Evolutionary conservation across 2,888 invertebrate species (phyloP).

Genomic region (Gnatocerus cornutus): DNA sequence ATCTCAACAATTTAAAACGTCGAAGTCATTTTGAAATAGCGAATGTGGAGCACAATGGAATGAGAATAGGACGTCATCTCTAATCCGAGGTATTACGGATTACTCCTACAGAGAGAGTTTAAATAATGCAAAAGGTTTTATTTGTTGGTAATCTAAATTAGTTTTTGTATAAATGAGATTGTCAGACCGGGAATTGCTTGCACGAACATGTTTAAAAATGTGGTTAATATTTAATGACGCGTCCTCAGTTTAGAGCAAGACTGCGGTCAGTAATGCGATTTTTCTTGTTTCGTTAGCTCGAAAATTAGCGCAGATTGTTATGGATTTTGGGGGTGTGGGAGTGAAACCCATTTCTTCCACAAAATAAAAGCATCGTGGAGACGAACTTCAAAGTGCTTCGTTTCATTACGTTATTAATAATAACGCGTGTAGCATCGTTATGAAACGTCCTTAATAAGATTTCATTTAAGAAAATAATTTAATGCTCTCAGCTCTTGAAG

Average conservation of each 20-base stretch:
- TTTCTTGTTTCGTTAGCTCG: no score
- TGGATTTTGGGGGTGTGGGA: neutral
- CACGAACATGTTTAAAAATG: no score
- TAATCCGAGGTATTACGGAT: slow-evolving; percentile 36
- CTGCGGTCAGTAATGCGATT: no score
- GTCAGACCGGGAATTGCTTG: slow-evolving; percentile 14
- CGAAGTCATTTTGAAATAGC: slow-evolving; percentile 13
- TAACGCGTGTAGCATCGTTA: slow-evolving; percentile 14
- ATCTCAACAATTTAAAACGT: slow-evolving; percentile 11
- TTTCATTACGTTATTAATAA: slow-evolving; percentile 28
- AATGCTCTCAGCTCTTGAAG: slow-evolving; percentile 9
- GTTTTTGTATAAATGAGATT: slow-evolving; percentile 20
- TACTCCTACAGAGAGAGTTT: slow-evolving; percentile 32
- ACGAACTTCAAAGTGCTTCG: slow-evolving; percentile 13
- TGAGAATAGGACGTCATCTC: slow-evolving; percentile 20
- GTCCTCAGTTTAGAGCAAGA: no score
- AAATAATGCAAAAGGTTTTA: slow-evolving; percentile 40
- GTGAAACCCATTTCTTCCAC: neutral
- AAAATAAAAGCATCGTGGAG: slow-evolving; percentile 1
- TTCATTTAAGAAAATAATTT: slow-evolving; percentile 33
- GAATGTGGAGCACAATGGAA: slow-evolving; percentile 21
- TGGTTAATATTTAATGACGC: no score
- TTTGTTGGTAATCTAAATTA: slow-evolving; percentile 42
- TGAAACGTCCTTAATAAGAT: slow-evolving; percentile 15
- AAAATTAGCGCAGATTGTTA: no score